Base-by-base conservation (phyloP, 2,797 vertebrate species). In the Etheostoma perlongum region DNA sequence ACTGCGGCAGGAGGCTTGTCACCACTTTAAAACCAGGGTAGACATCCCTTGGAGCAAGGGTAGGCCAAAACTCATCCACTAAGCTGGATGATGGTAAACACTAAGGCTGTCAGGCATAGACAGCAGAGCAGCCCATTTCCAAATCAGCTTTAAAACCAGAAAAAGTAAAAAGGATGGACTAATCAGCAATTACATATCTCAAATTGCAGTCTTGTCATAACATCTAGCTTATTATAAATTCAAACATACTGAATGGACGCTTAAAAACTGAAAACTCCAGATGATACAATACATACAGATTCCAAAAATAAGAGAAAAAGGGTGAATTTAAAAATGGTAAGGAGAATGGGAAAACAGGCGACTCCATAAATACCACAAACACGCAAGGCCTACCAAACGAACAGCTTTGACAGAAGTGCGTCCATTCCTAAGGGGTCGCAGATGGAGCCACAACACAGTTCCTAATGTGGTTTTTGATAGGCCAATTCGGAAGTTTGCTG, bases 311-410 rank as follows among this genome's bases (percentile, higher is more conserved):
- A 70, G 40, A 46, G 49, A 78, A 67, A n/a, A 59, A 64, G 15
- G 44, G 16, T 74, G 18, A 52, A 75, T 79, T 68, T 66, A 57
- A 80, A n/a, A 46, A 75, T 19, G 36, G 49, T 55, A 18, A 53
- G 68, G 19, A 51, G 44, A 76, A 72, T 27, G 55, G 59, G 67
- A 85, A 65, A 87, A 84, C 3, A 6, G 54, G 52, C 42, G 70
- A 82, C 82, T 87, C 72, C 78, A 84, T 74, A 78, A 90, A 90
- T 67, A 91, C 80, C 88, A 83, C 89, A 92, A 83, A 86, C 81
- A 91, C 76, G 82, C 30, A 2, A 83, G 72, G 59, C 54, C 10
- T 67, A 71, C 55, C 14, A 10, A 57, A 67, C 7, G 40, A 74
- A 79, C 72, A 53, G 66, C 61, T 49, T 57, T 69, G 74, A 84